These are phyloP conservation scores for Phaethon lepturus DNA, from an alignment of 2,113 vertebrate species.

Conservation along the genomic window DNA sequence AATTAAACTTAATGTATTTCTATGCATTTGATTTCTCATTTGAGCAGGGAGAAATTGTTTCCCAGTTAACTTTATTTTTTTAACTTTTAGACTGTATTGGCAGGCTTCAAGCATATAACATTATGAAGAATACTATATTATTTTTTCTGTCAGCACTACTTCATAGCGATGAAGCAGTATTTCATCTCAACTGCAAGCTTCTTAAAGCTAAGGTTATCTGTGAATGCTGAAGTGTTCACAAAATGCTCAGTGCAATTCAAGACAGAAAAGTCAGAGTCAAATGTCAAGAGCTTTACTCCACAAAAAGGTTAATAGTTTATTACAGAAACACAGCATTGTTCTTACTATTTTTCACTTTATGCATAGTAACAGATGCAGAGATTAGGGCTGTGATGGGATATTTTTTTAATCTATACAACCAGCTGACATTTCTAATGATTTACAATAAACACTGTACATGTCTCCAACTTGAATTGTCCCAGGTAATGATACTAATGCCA, in stretches of 20 bases:
- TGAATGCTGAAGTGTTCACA: neutral
- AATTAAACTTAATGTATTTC: neutral
- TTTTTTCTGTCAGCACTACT: neutral
- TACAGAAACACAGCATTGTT: neutral
- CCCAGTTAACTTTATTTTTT: neutral
- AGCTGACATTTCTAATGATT: neutral
- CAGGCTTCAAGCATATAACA: neutral
- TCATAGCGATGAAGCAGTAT: neutral
- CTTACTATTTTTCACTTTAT: neutral
- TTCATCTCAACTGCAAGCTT: neutral
- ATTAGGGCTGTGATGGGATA: neutral
- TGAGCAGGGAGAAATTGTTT: neutral
- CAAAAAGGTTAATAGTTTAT: neutral
- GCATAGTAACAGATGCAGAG: neutral
- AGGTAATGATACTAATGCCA: neutral
- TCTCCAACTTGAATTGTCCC: neutral
- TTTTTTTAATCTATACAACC: neutral
- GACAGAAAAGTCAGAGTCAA: neutral
- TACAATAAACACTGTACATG: accelerated
- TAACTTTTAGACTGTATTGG: neutral
- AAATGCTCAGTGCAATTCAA: neutral
- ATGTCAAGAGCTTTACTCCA: neutral
- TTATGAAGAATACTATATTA: neutral
- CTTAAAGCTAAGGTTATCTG: neutral
- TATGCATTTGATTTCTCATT: neutral